Percentiles rank a stretch among this genome's conserved stretches.
Evolutionary conservation across 1,140 invertebrate genomes (phyloP).

Genomic region (Aphidius ervi): DNA sequence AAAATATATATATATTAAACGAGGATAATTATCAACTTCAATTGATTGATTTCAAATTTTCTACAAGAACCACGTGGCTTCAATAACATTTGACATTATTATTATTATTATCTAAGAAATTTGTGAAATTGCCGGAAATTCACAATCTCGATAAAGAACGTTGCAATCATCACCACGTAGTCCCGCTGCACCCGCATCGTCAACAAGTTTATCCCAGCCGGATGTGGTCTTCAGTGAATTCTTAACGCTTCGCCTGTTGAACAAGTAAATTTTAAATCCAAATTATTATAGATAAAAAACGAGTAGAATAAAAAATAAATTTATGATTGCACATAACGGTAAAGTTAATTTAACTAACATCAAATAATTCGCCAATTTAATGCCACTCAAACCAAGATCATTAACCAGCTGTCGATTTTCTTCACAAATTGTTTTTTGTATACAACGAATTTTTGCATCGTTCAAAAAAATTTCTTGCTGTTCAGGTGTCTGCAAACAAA

Average conservation of each 20-base stretch:
- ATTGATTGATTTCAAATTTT: slow-evolving; percentile 50
- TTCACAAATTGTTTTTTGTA: slow-evolving; percentile 43
- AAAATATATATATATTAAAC: too few species aligned
- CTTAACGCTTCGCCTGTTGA: slow-evolving; percentile 31
- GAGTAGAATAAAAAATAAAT: slow-evolving; percentile 13
- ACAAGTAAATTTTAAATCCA: slow-evolving; percentile 12
- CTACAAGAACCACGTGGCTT: slow-evolving; percentile 26
- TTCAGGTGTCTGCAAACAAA: slow-evolving; percentile 36
- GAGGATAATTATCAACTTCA: too few species aligned
- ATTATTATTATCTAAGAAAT: too few species aligned
- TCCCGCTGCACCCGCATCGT: slow-evolving; percentile 43
- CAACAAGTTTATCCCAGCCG: slow-evolving; percentile 42
- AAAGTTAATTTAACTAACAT: slow-evolving; percentile 35
- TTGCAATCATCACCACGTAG: slow-evolving; percentile 42
- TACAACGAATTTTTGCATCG: slow-evolving; percentile 43
- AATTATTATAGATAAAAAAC: slow-evolving; percentile 13
- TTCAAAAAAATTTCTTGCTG: slow-evolving; percentile 38
- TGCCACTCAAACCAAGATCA: slow-evolving; percentile 39
- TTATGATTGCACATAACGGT: background rate
- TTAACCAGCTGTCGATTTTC: slow-evolving; percentile 41
- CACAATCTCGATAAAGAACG: slow-evolving; percentile 43
- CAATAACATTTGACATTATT: too few species aligned
- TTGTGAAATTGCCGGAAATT: slow-evolving; percentile 9
- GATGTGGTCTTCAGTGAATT: slow-evolving; percentile 33
- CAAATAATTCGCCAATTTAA: slow-evolving; percentile 41